Evolutionary conservation across 2,797 vertebrate genomes (phyloP).

Genomic region (Cuniculus paca): DNA sequence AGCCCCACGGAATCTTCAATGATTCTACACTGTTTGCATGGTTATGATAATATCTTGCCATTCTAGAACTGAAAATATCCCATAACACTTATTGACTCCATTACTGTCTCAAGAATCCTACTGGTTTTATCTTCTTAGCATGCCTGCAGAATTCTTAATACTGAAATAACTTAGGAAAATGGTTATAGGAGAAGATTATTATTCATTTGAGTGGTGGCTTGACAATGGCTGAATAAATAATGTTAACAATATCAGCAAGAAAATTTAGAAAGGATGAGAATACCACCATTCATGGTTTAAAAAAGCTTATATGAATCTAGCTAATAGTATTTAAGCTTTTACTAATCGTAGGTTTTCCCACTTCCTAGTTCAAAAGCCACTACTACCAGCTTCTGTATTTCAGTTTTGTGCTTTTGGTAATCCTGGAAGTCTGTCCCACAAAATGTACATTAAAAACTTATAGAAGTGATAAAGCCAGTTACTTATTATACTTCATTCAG

Average conservation of each 20-base stretch:
- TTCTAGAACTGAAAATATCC: slow-evolving; percentile 3
- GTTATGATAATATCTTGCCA: not conserved
- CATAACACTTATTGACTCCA: not conserved
- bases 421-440: not conserved
- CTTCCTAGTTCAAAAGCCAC: not conserved
- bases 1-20: not conserved
- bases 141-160: not conserved
- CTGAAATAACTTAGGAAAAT: slow-evolving; percentile 37
- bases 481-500: not conserved
- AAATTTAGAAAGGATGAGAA: not conserved
- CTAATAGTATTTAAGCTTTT: not conserved
- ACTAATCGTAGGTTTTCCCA: not conserved
- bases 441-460: slow-evolving; percentile 43
- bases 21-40: not conserved
- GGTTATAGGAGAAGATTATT: not conserved
- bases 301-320: not conserved
- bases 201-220: not conserved
- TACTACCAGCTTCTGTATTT: not conserved
- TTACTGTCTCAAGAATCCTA: not conserved
- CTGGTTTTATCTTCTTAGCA: not conserved
- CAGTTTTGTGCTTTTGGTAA: not conserved
- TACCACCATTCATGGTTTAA: not conserved
- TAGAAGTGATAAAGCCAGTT: not conserved
- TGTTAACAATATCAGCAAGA: not conserved
- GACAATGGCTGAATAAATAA: not conserved